A percentile compares a stretch with the other conserved stretches of the same genome.
These are phyloP conservation scores for Zosterops hypoxanthus DNA, from an alignment of 2,113 vertebrate genomes.

Conservation along the genomic window DNA sequence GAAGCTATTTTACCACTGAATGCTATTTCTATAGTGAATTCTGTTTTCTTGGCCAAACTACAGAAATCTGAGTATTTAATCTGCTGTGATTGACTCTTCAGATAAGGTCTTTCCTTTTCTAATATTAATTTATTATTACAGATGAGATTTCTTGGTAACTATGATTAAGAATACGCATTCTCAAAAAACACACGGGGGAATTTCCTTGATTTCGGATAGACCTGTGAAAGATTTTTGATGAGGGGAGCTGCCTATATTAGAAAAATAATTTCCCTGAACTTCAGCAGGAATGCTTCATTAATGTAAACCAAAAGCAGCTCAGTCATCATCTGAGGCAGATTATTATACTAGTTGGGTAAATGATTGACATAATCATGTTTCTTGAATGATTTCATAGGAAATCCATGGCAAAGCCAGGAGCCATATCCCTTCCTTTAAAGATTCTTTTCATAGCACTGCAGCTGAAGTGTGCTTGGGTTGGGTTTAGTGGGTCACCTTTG, in stretches of 20 bases:
- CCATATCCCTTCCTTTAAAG: background rate
- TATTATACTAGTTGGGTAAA: background rate
- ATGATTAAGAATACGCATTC: background rate
- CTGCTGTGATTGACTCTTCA: background rate
- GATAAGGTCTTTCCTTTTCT: background rate
- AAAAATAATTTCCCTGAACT: background rate
- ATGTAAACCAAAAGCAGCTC: background rate
- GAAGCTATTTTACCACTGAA: background rate
- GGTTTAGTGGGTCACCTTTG: background rate
- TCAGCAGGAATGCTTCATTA: background rate
- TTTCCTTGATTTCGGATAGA: background rate
- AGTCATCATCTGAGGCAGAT: background rate
- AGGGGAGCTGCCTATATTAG: background rate
- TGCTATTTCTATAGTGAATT: background rate
- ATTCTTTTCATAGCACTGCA: background rate
- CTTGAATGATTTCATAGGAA: background rate
- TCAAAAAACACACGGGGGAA: background rate
- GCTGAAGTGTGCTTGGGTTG: background rate
- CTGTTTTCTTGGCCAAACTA: background rate
- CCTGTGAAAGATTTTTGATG: background rate
- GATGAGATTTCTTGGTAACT: background rate
- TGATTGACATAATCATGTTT: background rate
- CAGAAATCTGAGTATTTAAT: background rate
- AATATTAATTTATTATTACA: background rate
- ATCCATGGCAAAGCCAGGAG: background rate